Evolutionary conservation across 1,140 invertebrate genomes (phyloP).

Genomic region (Leptinotarsa undecemlineata): DNA sequence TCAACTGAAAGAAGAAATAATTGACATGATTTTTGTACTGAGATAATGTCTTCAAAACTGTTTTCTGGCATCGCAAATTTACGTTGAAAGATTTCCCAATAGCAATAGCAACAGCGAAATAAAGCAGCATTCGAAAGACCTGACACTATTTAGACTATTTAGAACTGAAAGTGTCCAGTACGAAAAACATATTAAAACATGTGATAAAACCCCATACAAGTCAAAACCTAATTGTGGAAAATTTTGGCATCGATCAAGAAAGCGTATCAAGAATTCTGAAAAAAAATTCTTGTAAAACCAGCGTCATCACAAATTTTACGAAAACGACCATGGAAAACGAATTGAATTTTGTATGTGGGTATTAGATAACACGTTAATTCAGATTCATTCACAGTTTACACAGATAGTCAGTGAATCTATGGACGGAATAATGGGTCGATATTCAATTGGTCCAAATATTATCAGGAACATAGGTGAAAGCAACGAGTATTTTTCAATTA

Average conservation of each 20-base stretch:
- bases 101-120: not conserved
- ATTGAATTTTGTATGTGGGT: conserved; percentile 22
- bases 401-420: not conserved
- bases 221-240: not conserved
- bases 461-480: too few relatives aligned
- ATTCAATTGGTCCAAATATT: too few relatives aligned
- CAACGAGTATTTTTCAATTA: too few relatives aligned
- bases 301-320: conserved; percentile 20
- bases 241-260: conserved; percentile 4
- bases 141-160: not conserved
- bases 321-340: conserved; percentile 20
- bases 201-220: not conserved
- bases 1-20: not conserved
- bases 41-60: not conserved
- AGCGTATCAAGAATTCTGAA: conserved; percentile 5
- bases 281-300: conserved; percentile 17
- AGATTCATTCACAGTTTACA: not conserved
- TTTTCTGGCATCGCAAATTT: not conserved
- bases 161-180: not conserved
- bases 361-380: not conserved
- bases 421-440: too few relatives aligned
- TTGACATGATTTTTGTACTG: not conserved
- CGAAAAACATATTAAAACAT: too few relatives aligned
- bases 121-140: not conserved
- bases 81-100: not conserved